Evolutionary conservation across 1,140 invertebrate species (phyloP).

Genomic region (Lasaia peninsularis): DNA sequence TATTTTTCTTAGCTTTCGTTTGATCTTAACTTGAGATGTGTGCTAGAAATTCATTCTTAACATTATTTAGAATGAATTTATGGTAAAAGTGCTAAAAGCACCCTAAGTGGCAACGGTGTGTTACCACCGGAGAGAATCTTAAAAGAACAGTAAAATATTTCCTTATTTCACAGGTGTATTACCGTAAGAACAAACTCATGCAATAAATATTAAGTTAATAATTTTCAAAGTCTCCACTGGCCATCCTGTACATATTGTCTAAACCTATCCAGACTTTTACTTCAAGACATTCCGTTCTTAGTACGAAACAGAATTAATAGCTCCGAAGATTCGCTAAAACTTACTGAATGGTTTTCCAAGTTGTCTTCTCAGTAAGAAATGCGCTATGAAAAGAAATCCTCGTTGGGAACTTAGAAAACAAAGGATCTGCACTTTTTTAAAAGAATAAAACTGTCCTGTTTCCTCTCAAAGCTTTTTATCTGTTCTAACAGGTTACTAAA

Average conservation of each 20-base stretch:
- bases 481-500: conserved; percentile 22
- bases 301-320: conserved; percentile 42
- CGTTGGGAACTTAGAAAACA: conserved; percentile 35
- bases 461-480: conserved; percentile 42
- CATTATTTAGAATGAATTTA: no score
- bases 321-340: conserved; percentile 41
- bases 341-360: conserved; percentile 31
- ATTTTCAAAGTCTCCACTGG: conserved; percentile 2
- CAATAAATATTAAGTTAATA: neutral
- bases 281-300: conserved; percentile 30
- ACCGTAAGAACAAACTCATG: neutral
- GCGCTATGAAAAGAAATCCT: conserved; percentile 22
- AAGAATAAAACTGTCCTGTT: conserved; percentile 45
- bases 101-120: neutral
- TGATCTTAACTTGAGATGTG: no score
- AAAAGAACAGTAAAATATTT: neutral
- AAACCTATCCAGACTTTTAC: conserved; percentile 29
- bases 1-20: no score
- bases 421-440: conserved; percentile 44
- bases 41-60: no score
- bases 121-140: no score
- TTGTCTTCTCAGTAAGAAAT: conserved; percentile 24
- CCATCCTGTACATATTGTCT: conserved; percentile 33
- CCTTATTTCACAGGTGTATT: neutral
- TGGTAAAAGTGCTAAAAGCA: no score